phyloP scores from a whole-genome alignment of 1,140 invertebrate genomes.

The Dendroctonus valens region DNA sequence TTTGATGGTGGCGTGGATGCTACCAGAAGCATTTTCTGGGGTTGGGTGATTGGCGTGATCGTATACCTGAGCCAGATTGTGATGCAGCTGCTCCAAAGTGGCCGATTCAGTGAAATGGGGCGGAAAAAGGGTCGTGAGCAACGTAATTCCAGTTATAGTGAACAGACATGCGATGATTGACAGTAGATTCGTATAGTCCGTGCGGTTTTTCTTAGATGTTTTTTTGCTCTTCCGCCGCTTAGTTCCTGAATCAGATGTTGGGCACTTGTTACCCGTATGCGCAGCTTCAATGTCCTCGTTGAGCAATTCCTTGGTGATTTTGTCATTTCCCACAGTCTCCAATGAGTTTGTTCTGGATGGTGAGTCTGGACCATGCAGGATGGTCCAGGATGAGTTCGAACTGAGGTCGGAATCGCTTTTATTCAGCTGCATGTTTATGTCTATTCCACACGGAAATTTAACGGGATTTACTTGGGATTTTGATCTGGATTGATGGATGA shows the following conservation, averaged over 20 bases:
- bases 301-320: slow-evolving; percentile 9
- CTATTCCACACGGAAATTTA: slow-evolving; percentile 1
- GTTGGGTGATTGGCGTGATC: slow-evolving; percentile 6
- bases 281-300: not conserved
- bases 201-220: not conserved
- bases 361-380: slow-evolving; percentile 14
- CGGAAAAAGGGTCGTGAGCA: slow-evolving; percentile 20
- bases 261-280: not conserved
- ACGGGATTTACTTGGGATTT: slow-evolving; percentile 12
- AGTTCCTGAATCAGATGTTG: no score
- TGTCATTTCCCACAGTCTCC: slow-evolving; percentile 8
- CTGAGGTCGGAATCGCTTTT: slow-evolving; percentile 25
- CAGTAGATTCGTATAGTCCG: slow-evolving; percentile 19
- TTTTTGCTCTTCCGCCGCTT: not conserved
- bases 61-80: slow-evolving; percentile 9
- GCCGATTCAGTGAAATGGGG: slow-evolving; percentile 4
- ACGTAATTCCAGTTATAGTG: slow-evolving; percentile 25
- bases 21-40: slow-evolving; percentile 10
- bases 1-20: slow-evolving; percentile 6
- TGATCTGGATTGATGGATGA: slow-evolving; percentile 10
- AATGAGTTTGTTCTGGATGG: slow-evolving; percentile 19
- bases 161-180: slow-evolving; percentile 25
- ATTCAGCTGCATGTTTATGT: no score
- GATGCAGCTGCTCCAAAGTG: slow-evolving; percentile 7
- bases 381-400: slow-evolving; percentile 33